Conservation (phyloP, 2,797 vertebrate species). For the Aythya fuligula region DNA sequence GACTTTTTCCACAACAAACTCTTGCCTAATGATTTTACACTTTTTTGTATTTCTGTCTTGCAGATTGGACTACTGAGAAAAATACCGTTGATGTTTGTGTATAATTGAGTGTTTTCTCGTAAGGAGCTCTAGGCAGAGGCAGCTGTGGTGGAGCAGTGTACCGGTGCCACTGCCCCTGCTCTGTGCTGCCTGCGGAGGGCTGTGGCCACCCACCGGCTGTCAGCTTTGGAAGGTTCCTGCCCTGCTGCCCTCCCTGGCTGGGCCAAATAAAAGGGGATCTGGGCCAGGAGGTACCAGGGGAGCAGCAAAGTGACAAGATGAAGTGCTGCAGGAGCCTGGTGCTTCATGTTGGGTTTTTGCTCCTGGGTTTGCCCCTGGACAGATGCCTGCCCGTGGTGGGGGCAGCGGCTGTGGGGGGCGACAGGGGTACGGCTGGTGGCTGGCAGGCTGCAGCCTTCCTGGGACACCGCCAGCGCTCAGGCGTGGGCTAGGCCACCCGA, state of each 20-base stretch:
- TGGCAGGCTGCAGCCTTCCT: neutral
- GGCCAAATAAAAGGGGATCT: neutral
- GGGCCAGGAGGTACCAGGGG: neutral
- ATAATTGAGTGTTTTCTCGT: neutral
- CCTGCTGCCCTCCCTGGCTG: neutral
- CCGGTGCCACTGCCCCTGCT: neutral
- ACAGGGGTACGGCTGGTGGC: too few relatives aligned
- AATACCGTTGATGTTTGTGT: neutral
- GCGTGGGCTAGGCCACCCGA: neutral
- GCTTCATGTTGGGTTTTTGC: neutral
- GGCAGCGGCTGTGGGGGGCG: too few relatives aligned
- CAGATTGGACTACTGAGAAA: neutral
- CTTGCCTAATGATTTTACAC: neutral
- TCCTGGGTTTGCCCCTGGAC: neutral
- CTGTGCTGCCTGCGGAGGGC: too few relatives aligned
- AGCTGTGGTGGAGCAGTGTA: neutral
- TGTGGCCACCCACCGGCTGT: too few relatives aligned
- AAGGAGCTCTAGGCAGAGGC: neutral
- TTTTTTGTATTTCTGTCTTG: neutral
- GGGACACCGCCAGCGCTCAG: fast-evolving
- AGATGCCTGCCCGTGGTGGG: too few relatives aligned
- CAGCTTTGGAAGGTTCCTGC: neutral
- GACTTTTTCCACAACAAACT: neutral
- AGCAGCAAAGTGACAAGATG: neutral
- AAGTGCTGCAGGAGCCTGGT: neutral